Conservation (phyloP, 2,113 vertebrate species). For the Dryoscopus gambensis region DNA sequence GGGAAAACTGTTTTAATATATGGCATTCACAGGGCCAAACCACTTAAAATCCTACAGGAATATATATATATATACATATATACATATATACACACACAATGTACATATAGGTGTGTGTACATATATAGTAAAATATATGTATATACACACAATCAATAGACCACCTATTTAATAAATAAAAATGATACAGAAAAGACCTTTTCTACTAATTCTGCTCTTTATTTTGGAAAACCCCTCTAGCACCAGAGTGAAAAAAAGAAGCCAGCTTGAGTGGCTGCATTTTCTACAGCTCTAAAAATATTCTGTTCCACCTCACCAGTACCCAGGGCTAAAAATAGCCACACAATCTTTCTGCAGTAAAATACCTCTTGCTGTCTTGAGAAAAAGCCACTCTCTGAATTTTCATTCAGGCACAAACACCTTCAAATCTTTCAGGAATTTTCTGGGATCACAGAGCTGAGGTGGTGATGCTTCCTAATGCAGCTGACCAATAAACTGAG, state of each 20-base stretch:
- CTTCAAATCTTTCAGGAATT: background rate
- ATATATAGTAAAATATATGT: too few relatives aligned
- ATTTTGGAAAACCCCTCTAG: background rate
- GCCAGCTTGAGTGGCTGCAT: slow-evolving; percentile 26
- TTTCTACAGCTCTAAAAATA: slow-evolving; percentile 61
- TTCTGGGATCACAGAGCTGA: accelerated
- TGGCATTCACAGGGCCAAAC: background rate
- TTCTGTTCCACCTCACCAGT: slow-evolving; percentile 60
- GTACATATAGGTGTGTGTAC: background rate
- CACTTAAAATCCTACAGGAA: background rate
- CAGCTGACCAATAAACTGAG: background rate
- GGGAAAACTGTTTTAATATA: background rate
- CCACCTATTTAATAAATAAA: background rate
- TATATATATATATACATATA: accelerated
- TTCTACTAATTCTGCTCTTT: background rate
- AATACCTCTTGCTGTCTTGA: slow-evolving; percentile 39
- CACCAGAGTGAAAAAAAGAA: background rate
- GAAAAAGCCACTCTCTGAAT: slow-evolving; percentile 4
- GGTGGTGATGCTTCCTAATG: background rate
- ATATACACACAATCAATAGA: background rate
- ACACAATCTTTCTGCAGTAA: slow-evolving; percentile 48
- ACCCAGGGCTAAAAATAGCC: slow-evolving; percentile 72
- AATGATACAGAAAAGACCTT: background rate
- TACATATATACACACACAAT: too few relatives aligned
- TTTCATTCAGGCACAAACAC: background rate